Conservation (phyloP, 2,113 vertebrate genomes). For the Gallinago paraguaiae region DNA sequence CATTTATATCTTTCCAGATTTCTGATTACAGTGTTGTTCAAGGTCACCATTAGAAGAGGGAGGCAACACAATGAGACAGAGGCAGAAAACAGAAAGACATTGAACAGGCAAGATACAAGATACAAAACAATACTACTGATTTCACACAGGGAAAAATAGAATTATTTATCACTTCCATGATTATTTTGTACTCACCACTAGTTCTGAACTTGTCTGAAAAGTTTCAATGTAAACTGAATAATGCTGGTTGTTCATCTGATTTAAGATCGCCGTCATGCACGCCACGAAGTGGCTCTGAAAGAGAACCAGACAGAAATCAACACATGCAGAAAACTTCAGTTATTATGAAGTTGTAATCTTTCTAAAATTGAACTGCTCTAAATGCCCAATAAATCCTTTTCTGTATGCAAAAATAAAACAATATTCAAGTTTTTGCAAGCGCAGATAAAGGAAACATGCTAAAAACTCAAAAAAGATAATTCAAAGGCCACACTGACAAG, state of each 20-base stretch:
- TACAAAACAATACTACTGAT: background rate
- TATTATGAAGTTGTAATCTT: background rate
- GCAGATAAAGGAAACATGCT: background rate
- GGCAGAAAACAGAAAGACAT: background rate
- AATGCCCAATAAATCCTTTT: background rate
- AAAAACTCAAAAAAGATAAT: background rate
- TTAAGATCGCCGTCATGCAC: slow-evolving; percentile 95
- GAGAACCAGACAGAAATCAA: slow-evolving; percentile 23
- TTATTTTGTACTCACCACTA: slow-evolving; percentile 84
- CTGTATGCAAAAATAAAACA: background rate
- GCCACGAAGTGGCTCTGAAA: slow-evolving; percentile 93
- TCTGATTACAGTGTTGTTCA: background rate
- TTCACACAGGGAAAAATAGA: background rate
- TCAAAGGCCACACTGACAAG: background rate
- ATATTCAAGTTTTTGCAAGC: background rate
- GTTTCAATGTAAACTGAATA: slow-evolving; percentile 92
- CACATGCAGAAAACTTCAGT: background rate
- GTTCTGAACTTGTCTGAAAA: slow-evolving; percentile 85
- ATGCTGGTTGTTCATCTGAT: slow-evolving; percentile 93
- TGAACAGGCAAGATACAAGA: background rate
- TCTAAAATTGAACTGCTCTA: background rate
- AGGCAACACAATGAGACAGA: background rate
- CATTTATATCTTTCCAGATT: background rate
- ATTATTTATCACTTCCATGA: background rate
- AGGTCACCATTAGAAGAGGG: background rate